Percentiles rank a stretch among this genome's conserved stretches.
Conservation (phyloP, 2,113 vertebrate species). For the Antennarius striatus region DNA sequence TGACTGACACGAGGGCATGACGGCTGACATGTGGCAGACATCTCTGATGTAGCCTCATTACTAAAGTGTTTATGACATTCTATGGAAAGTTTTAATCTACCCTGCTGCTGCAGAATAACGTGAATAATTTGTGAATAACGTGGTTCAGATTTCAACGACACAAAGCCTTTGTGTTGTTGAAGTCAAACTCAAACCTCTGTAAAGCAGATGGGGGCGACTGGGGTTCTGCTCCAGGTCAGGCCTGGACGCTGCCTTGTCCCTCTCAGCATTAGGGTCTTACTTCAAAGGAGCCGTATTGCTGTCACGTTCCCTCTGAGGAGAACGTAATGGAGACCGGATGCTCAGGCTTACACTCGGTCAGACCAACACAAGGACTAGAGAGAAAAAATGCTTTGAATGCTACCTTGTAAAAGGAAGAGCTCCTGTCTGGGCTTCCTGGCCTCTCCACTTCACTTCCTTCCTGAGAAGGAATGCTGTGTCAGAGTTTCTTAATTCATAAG, state of each 20-base stretch:
- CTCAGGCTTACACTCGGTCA: constrained; percentile 54
- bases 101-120: background rate
- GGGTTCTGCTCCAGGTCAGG: constrained; percentile 13
- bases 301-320: constrained; percentile 55
- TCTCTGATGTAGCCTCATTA: constrained; percentile 62
- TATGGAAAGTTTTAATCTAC: background rate
- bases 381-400: constrained; percentile 74
- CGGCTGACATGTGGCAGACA: constrained; percentile 46
- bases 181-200: background rate
- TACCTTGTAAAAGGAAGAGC: constrained; percentile 69
- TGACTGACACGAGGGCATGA: constrained; percentile 71
- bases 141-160: background rate
- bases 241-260: constrained; percentile 16
- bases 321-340: constrained; percentile 72
- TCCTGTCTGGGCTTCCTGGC: constrained; percentile 62
- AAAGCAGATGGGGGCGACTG: background rate
- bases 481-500: constrained; percentile 57
- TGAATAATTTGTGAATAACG: background rate
- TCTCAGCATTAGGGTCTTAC: constrained; percentile 53
- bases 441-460: constrained; percentile 72
- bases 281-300: constrained; percentile 65
- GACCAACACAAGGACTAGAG: constrained; percentile 58
- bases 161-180: background rate
- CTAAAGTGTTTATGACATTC: constrained; percentile 13
- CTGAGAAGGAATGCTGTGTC: constrained; percentile 68